These are phyloP conservation scores for Halichondria panicea DNA, from an alignment of 37 sponge, comb jelly and placozoan species.

Conservation along the genomic window DNA sequence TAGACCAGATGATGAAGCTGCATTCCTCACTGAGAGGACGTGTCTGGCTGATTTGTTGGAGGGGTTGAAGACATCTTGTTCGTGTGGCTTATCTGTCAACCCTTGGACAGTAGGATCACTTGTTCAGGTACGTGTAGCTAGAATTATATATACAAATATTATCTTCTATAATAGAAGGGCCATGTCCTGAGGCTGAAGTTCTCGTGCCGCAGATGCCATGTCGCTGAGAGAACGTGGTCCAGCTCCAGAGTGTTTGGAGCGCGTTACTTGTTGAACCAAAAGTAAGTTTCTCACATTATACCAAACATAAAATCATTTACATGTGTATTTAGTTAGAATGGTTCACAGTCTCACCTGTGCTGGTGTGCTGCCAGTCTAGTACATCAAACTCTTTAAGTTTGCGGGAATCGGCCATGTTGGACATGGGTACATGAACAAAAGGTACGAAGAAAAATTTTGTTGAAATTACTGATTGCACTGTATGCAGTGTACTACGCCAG, in stretches of 20 bases:
- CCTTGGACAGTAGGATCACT: not conserved
- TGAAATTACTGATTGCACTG: not conserved
- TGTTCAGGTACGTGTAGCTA: not conserved
- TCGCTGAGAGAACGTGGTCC: not conserved
- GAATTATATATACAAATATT: not conserved
- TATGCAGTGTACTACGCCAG: not conserved
- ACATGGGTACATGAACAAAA: not conserved
- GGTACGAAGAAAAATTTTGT: not conserved
- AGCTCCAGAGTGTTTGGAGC: not conserved
- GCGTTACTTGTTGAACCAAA: not conserved
- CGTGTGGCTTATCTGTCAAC: not conserved
- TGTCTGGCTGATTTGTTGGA: not conserved
- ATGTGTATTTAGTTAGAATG: not conserved
- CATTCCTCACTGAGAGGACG: not conserved
- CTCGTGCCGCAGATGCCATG: not conserved
- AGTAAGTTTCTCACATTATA: not conserved
- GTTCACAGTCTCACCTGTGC: not conserved
- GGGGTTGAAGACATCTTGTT: not conserved
- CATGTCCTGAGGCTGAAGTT: not conserved
- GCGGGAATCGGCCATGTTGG: not conserved
- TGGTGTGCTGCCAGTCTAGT: not conserved
- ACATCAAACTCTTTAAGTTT: not conserved
- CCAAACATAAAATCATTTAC: not conserved
- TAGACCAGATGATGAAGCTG: too few species aligned
- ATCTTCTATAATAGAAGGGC: not conserved